phyloP scores from a whole-genome alignment of 30 jellyfish, hydroid and myxozoan genomes.

The Aurelia sp. region DNA sequence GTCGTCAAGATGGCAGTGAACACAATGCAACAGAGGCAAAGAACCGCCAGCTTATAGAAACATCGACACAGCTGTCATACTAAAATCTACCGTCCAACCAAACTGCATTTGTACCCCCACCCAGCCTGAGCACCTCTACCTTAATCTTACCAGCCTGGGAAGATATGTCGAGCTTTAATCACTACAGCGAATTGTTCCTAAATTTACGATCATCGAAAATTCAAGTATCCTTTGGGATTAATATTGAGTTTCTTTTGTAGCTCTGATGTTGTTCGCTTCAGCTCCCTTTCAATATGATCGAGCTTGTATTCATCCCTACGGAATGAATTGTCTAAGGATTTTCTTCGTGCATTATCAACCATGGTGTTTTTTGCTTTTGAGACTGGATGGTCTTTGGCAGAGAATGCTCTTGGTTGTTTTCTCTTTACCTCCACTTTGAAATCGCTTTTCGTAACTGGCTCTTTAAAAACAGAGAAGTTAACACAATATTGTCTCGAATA shows the following conservation, averaged over 20 bases:
- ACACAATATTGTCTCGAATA: not conserved
- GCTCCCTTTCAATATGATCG: constrained; percentile 61
- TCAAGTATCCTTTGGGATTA: constrained; percentile 46
- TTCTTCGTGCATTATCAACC: constrained; percentile 5
- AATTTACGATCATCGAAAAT: not conserved
- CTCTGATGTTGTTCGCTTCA: constrained; percentile 57
- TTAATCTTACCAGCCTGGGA: too few species aligned
- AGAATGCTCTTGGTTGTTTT: constrained; percentile 32
- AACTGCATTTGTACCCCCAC: too few species aligned
- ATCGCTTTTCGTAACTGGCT: constrained; percentile 6
- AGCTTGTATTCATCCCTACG: constrained; percentile 48
- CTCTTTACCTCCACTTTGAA: constrained; percentile 38
- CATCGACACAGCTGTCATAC: too few species aligned
- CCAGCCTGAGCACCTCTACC: too few species aligned
- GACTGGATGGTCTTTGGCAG: constrained; percentile 25
- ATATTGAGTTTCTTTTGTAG: constrained; percentile 71
- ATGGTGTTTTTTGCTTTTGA: not conserved
- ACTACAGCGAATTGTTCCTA: too few species aligned
- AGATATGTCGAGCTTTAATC: too few species aligned
- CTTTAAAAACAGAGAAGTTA: constrained; percentile 18
- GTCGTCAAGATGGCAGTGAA: too few species aligned
- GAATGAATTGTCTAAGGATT: constrained; percentile 26
- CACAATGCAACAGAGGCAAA: too few species aligned
- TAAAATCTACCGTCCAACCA: too few species aligned
- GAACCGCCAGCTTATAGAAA: too few species aligned